Evolutionary conservation across 2,888 invertebrate species (phyloP), one percentile per base, ranked within the genome.

Genomic region (Tetranychus truncatus): DNA sequence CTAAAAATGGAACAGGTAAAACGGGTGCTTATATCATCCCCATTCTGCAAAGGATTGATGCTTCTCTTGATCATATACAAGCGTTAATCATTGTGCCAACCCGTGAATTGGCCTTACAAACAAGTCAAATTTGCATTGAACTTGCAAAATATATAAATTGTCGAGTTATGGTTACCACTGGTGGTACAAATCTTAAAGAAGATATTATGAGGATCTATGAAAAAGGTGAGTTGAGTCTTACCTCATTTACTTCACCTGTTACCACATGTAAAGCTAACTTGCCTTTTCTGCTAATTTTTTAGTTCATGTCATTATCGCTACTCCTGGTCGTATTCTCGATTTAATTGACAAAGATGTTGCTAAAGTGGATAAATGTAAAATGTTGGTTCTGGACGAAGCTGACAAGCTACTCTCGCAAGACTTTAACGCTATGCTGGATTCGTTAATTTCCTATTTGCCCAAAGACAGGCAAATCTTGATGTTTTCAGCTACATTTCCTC

Each of bases 11-110:
- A 81, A 99, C 99, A 80, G 87, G 97, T 89, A 99, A 99, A 87
- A 99, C 99, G 82, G 99, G 99, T 82, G 99, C 99, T 80, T 99
- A 99, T 84, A 92, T 94, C 83, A 97, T 99, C 85, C 99, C 99
- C 81, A 91, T 96, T 80, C 86, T 99, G 83, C 97, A 99, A 87
- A 91, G 94, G 87, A 83, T 86, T 71, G 87, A 87, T 79, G 81
- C 84, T 1, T 88, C 88, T 82, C 90, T 90, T 87, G 92, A 95
- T 86, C 88, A 87, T 84, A 95, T 99, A 83, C 97, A 97, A 88
- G 97, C 95, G 81, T 87, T 99, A 85, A 89, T 99, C 81, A 92
- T 99, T 84, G 97, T 99, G 82, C 99, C 99, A 79, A 99, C 99
- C 77, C 87, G 99, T 86, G 99, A 99, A 86, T 86, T 99, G 84